Conservation (phyloP, 2,888 invertebrate genomes). For the Urechis unicinctus region DNA sequence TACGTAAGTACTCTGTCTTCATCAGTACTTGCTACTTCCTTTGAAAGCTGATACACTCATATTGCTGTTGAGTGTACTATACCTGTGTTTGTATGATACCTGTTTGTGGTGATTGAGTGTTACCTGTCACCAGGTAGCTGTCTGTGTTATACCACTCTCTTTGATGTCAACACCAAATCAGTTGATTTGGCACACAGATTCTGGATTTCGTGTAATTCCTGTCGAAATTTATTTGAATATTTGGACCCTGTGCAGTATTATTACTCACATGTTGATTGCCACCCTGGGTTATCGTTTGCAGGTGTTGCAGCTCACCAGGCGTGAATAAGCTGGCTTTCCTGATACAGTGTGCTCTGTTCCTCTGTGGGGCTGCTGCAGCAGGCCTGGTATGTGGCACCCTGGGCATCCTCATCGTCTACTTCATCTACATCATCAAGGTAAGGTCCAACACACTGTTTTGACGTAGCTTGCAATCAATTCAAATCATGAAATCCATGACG, state of each 20-base stretch:
- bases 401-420: conserved; percentile 10
- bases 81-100: background rate
- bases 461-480: background rate
- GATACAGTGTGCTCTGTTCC: conserved; percentile 9
- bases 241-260: background rate
- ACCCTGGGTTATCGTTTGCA: background rate
- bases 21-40: background rate
- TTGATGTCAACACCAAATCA: too few species aligned
- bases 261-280: background rate
- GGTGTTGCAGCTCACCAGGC: conserved; percentile 4
- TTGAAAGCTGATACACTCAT: too few species aligned
- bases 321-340: background rate
- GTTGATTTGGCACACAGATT: too few species aligned
- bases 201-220: too few species aligned
- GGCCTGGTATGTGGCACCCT: conserved; percentile 14
- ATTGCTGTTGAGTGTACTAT: background rate
- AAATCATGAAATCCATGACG: too few species aligned
- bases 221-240: too few species aligned
- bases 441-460: background rate
- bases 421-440: conserved; percentile 15
- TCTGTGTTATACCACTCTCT: too few species aligned
- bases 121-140: too few species aligned
- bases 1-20: background rate
- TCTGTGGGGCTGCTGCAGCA: conserved; percentile 2
- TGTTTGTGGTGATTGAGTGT: conserved; percentile 1